Evolutionary conservation across 2,113 vertebrate species (phyloP), one percentile per base, ranked within the genome.

Genomic region (Dromaius novaehollandiae): DNA sequence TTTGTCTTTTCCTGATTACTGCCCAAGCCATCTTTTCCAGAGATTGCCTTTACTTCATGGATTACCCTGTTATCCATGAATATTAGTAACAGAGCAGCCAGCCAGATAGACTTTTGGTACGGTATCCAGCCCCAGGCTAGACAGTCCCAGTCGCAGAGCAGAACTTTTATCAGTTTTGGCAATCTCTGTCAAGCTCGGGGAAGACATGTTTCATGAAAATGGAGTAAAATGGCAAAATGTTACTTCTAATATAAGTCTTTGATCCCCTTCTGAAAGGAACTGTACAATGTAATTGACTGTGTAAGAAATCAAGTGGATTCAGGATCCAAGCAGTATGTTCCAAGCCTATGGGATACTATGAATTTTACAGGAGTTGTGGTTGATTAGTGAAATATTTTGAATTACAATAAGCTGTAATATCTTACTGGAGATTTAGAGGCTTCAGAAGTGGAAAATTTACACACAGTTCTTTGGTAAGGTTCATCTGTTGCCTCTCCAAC

Each of bases 21-120:
- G 7, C 26, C 19, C 6, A 30, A 78, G 46, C 6, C 38, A 9
- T 24, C 7, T 64, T 64, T 85, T 65, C 13, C 61, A 85, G 32
- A 22, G 5, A 8, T 34, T 36, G 21, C 9, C 58, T 16, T 73
- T 38, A 6, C 1, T 38, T 2, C 7, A 18, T 0, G 2, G 30
- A 9, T 55, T 64, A 34, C 15, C 1, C 18, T 24, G 30, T 68
- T 32, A 32, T 13, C 19, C 19, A 46, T 6, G 8, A 68, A 46
- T 21, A 65, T 17, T 21, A 34, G 36, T 13, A 75, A 25, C 28
- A 58, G 21, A 66, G 38, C 34, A 65, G 30, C 10, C 58, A 32
- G 20, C 8, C 38, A 55, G 44, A 28, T 42, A 60, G 6, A 26
- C 25, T 38, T 15, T 13, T 61, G n/a, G 9, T 50, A 28, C 19